A percentile compares a stretch with the other conserved stretches of the same genome.
These are phyloP conservation scores for Notechis scutatus DNA, from an alignment of 2,113 vertebrate genomes.

Conservation along the genomic window DNA sequence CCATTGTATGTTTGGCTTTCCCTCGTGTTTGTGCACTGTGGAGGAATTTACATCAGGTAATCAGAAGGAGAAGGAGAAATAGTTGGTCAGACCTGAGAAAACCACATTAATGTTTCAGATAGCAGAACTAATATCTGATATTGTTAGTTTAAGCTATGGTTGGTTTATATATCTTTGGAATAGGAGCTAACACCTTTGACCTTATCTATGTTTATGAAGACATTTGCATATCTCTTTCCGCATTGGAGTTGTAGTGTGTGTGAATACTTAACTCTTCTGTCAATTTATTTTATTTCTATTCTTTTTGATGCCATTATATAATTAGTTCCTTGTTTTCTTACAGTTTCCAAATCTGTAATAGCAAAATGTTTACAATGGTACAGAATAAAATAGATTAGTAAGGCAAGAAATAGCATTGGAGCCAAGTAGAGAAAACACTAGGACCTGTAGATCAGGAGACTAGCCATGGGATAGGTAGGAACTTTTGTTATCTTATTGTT, in stretches of 20 bases:
- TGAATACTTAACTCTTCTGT: background rate
- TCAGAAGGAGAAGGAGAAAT: background rate
- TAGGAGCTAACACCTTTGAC: background rate
- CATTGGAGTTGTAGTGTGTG: background rate
- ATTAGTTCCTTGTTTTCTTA: background rate
- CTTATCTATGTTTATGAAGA: background rate
- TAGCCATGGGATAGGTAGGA: background rate
- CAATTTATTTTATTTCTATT: background rate
- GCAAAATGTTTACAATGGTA: background rate
- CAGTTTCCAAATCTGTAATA: background rate
- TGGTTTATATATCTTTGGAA: background rate
- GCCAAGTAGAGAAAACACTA: background rate
- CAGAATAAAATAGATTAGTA: background rate
- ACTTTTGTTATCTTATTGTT: background rate
- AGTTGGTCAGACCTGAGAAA: background rate
- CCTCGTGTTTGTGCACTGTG: background rate
- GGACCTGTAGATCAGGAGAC: background rate
- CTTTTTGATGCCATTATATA: background rate
- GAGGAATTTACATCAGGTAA: background rate
- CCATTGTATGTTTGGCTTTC: background rate
- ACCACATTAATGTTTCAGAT: background rate
- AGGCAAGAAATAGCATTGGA: background rate
- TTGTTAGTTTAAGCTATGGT: background rate
- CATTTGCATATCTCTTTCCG: background rate
- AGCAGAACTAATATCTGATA: background rate